These are phyloP conservation scores for Apis dorsata DNA, from an alignment of 1,140 invertebrate species.

Conservation along the genomic window DNA sequence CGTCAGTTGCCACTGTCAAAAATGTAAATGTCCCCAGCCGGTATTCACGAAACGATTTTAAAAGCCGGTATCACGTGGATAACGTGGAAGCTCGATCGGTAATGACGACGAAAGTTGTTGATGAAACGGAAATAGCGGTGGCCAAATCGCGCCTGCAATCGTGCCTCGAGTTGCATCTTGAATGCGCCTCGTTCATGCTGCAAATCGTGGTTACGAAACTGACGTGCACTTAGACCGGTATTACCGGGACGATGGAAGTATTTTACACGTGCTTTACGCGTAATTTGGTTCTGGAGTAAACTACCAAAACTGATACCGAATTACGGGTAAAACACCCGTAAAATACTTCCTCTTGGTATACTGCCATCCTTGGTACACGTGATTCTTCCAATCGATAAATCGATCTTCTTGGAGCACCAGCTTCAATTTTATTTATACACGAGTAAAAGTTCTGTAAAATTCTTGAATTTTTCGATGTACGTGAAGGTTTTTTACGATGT, in stretches of 20 bases:
- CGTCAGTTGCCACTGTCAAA: background rate
- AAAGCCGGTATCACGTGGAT: background rate
- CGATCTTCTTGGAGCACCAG: no score
- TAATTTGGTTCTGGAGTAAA: background rate
- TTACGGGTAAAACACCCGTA: no score
- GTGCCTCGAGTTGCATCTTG: background rate
- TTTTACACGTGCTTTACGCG: background rate
- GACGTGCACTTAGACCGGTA: background rate
- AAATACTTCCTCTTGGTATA: no score
- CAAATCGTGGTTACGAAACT: background rate
- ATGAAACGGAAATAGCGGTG: slow-evolving; percentile 6
- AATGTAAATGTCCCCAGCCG: background rate
- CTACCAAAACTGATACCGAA: no score
- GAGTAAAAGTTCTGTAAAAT: no score
- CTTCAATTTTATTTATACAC: no score
- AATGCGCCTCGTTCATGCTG: slow-evolving; percentile 1
- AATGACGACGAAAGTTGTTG: slow-evolving; percentile 18
- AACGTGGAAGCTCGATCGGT: slow-evolving; percentile 6
- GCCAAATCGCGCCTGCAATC: background rate
- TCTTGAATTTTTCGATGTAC: no score
- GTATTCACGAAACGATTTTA: slow-evolving; percentile 4
- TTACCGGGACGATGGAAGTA: background rate
- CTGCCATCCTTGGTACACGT: no score
- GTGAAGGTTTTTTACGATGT: no score
- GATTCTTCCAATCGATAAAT: no score